Evolutionary conservation across 2,888 invertebrate species (phyloP).

Genomic region (Taenaris catops): DNA sequence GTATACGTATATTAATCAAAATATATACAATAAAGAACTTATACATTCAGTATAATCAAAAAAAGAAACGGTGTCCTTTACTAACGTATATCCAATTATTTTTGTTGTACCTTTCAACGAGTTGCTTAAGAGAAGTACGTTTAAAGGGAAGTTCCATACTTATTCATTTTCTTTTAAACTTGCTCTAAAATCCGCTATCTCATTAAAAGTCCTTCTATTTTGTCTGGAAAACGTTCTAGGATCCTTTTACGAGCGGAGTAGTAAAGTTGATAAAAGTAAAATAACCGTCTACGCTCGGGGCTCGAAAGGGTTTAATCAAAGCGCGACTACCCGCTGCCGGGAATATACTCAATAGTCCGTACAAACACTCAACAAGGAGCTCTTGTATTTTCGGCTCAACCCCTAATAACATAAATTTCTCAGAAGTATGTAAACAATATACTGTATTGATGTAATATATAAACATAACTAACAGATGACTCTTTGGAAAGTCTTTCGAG

Average conservation of each 20-base stretch:
- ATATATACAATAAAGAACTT: too few species aligned
- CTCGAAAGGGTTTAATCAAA: constrained; percentile 66
- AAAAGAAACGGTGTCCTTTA: too few species aligned
- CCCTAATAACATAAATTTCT: constrained; percentile 4
- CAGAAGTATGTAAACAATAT: too few species aligned
- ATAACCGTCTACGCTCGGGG: constrained; percentile 42
- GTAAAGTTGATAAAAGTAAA: constrained; percentile 53
- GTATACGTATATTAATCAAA: too few species aligned
- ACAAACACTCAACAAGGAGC: constrained; percentile 30
- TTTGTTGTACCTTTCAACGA: too few species aligned
- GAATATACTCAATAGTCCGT: constrained; percentile 55
- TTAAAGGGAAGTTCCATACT: neutral
- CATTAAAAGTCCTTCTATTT: constrained; percentile 10
- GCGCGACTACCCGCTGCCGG: constrained; percentile 46
- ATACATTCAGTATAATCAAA: too few species aligned
- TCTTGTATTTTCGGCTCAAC: constrained; percentile 16
- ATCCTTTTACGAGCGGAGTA: constrained; percentile 41
- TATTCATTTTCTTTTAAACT: constrained; percentile 1
- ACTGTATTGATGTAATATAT: too few species aligned
- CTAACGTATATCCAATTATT: too few species aligned
- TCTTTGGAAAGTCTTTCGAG: too few species aligned
- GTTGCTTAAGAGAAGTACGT: too few species aligned
- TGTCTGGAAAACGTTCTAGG: constrained; percentile 9
- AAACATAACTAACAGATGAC: too few species aligned
- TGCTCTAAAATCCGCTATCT: constrained; percentile 7